phyloP scores from a whole-genome alignment of 2,888 invertebrate genomes.

The Phaedon cochleariae region DNA sequence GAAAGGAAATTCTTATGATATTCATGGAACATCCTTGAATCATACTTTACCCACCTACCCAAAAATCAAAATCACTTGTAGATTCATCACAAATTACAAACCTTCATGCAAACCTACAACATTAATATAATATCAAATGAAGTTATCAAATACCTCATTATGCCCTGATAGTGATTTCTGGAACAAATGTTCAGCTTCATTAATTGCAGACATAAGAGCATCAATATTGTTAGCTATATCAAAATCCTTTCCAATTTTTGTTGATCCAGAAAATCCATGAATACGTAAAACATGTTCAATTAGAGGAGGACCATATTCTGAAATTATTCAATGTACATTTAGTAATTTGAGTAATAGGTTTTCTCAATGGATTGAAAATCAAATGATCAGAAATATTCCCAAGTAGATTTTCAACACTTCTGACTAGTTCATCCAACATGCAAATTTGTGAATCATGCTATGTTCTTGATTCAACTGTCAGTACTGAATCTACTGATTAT shows the following conservation, averaged over 20 bases:
- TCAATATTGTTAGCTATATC: conserved; percentile 69
- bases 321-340: conserved; percentile 14
- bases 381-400: too few relatives aligned
- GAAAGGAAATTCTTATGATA: too few relatives aligned
- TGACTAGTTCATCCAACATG: too few relatives aligned
- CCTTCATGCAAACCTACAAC: too few relatives aligned
- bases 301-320: conserved; percentile 89
- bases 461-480: too few relatives aligned
- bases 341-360: background rate
- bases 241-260: conserved; percentile 74
- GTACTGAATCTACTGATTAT: too few relatives aligned
- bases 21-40: too few relatives aligned
- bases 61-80: too few relatives aligned
- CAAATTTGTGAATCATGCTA: too few relatives aligned
- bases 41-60: too few relatives aligned
- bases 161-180: conserved; percentile 65
- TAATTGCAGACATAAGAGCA: conserved; percentile 71
- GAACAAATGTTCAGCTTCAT: conserved; percentile 74
- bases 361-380: too few relatives aligned
- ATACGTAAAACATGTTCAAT: conserved; percentile 88
- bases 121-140: background rate
- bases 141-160: conserved; percentile 65
- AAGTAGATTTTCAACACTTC: too few relatives aligned
- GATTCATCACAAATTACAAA: background rate
- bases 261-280: conserved; percentile 71